A percentile compares a stretch with the other conserved stretches of the same genome.
Conservation (phyloP, 2,888 invertebrate genomes). For the Morinoia aosen region DNA sequence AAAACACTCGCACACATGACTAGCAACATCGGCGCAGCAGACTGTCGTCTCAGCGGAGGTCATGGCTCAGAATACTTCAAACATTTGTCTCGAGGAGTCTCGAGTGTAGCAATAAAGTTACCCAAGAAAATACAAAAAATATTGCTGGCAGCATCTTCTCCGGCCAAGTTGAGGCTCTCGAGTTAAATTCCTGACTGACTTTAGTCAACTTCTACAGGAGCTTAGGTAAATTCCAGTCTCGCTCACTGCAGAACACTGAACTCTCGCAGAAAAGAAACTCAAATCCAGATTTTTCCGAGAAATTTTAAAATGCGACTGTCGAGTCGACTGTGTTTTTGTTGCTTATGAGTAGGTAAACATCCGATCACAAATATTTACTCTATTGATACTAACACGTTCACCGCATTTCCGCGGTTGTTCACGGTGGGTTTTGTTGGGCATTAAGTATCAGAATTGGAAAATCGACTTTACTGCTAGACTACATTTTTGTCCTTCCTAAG, state of each 20-base stretch:
- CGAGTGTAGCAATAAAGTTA: constrained; percentile 12
- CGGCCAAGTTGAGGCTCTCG: not conserved
- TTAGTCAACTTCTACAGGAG: not conserved
- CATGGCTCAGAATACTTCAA: constrained; percentile 30
- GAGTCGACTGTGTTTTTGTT: not conserved
- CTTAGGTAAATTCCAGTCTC: not conserved
- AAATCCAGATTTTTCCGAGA: not conserved
- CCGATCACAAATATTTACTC: no score
- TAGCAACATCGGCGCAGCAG: not conserved
- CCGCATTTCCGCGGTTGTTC: no score
- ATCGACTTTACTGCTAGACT: no score
- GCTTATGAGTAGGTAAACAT: not conserved
- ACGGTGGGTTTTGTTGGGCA: no score
- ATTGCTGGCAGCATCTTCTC: not conserved
- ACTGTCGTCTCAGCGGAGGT: not conserved
- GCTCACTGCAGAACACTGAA: not conserved
- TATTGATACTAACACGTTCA: no score
- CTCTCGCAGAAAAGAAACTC: not conserved
- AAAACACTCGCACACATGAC: not conserved
- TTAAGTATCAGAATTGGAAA: no score
- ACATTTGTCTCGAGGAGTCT: constrained; percentile 30
- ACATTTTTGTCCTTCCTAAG: no score
- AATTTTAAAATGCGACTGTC: not conserved
- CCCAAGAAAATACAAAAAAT: constrained; percentile 16
- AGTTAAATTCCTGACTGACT: constrained; percentile 37